Evolutionary conservation across 2,888 invertebrate genomes (phyloP).

Genomic region (Leptopterna dolabrata): DNA sequence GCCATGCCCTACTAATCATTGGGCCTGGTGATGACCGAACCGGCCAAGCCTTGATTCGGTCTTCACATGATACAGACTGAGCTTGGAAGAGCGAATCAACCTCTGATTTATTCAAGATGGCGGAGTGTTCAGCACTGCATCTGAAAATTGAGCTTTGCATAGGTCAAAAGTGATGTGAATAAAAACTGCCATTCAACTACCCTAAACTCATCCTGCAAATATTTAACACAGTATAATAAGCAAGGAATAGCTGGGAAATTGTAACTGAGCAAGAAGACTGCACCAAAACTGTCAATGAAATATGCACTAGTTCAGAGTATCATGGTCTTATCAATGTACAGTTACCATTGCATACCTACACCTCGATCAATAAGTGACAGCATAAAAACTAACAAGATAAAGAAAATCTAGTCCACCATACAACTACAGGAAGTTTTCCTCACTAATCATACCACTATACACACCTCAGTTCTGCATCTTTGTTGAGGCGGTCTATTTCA

Average conservation of each 20-base stretch:
- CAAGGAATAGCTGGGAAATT: too few species aligned
- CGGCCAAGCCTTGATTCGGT: neutral
- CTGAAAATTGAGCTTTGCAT: neutral
- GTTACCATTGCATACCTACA: too few species aligned
- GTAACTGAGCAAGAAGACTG: too few species aligned
- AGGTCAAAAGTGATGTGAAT: neutral
- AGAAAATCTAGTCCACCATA: too few species aligned
- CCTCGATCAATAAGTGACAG: too few species aligned
- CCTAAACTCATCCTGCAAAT: too few species aligned
- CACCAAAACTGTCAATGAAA: too few species aligned
- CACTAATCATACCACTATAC: neutral
- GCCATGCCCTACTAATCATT: neutral
- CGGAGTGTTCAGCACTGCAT: neutral
- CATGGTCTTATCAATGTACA: too few species aligned
- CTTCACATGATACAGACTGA: neutral
- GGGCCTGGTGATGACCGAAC: neutral
- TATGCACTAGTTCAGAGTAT: too few species aligned
- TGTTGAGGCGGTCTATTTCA: constrained; percentile 80
- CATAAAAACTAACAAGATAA: too few species aligned
- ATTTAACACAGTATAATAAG: too few species aligned
- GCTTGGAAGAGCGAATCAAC: neutral
- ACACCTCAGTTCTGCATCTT: constrained; percentile 79
- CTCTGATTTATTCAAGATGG: neutral
- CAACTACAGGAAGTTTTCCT: too few species aligned
- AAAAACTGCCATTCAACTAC: neutral